Conservation (phyloP, 2,113 vertebrate species). For the Menidia beryllina region DNA sequence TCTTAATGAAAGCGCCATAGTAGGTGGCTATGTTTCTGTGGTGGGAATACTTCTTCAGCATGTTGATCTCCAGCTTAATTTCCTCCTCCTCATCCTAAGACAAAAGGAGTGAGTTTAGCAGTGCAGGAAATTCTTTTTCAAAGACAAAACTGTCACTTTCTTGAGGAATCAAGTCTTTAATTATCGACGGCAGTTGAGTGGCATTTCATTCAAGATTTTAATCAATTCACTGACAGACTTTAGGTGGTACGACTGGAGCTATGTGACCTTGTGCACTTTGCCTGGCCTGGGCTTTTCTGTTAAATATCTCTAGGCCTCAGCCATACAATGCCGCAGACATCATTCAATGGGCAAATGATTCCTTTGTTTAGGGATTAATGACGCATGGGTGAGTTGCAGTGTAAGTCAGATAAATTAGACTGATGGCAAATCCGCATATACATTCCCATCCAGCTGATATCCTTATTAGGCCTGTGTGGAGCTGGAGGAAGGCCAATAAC, state of each 20-base stretch:
- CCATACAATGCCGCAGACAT: slow-evolving; percentile 14
- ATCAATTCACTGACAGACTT: slow-evolving; percentile 13
- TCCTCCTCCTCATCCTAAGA: slow-evolving; percentile 92
- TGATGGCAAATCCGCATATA: slow-evolving; percentile 10
- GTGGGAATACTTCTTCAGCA: slow-evolving; percentile 94
- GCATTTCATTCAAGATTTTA: slow-evolving; percentile 12
- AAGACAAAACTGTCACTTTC: neutral
- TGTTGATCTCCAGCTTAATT: slow-evolving; percentile 95
- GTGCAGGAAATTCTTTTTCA: neutral
- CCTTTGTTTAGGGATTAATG: slow-evolving; percentile 67
- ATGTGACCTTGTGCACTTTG: neutral
- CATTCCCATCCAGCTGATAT: neutral
- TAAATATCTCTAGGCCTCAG: neutral
- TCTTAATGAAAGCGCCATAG: slow-evolving; percentile 79
- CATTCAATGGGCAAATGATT: slow-evolving; percentile 31
- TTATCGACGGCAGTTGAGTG: slow-evolving; percentile 10
- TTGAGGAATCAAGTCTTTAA: neutral
- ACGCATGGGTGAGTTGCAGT: slow-evolving; percentile 44
- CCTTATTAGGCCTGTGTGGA: neutral
- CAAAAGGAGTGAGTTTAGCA: neutral
- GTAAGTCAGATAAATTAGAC: slow-evolving; percentile 26
- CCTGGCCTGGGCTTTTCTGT: neutral
- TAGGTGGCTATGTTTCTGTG: slow-evolving; percentile 87
- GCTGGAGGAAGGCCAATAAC: neutral
- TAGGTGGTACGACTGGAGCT: slow-evolving; percentile 1